A percentile compares a stretch with the other conserved stretches of the same genome.
These are phyloP conservation scores for Gymnopithys bicolor DNA, from an alignment of 2,797 vertebrate genomes.

Conservation along the genomic window DNA sequence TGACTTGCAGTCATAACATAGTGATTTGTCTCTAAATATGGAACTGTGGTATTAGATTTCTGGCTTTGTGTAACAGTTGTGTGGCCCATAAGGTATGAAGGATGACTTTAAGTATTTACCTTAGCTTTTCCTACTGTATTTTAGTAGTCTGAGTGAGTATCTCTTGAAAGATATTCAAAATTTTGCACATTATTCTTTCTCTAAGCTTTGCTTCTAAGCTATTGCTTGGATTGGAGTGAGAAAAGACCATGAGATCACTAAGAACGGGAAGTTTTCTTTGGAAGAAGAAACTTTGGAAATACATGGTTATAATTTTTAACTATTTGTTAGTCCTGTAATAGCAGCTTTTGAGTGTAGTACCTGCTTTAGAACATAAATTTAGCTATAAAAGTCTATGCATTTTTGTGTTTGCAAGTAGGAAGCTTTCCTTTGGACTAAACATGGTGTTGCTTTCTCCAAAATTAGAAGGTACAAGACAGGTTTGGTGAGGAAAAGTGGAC, in stretches of 20 bases:
- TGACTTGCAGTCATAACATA: neutral
- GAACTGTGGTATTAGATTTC: neutral
- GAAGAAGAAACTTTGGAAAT: neutral
- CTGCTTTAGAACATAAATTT: neutral
- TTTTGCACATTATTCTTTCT: neutral
- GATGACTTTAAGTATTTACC: neutral
- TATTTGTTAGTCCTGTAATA: neutral
- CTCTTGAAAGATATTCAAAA: neutral
- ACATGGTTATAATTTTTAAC: neutral
- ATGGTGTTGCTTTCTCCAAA: neutral
- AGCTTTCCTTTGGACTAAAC: neutral
- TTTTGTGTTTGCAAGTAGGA: neutral
- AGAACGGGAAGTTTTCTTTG: neutral
- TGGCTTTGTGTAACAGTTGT: neutral
- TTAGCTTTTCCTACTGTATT: neutral
- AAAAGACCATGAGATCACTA: neutral
- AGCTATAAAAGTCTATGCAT: neutral
- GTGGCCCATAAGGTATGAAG: neutral
- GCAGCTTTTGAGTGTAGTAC: neutral
- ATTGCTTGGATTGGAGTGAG: neutral
- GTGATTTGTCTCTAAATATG: neutral
- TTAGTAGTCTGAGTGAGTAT: neutral
- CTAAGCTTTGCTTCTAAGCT: neutral
- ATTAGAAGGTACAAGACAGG: neutral
- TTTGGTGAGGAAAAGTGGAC: neutral